phyloP scores from a whole-genome alignment of 2,113 vertebrate genomes.

The Lanius ludovicianus region DNA sequence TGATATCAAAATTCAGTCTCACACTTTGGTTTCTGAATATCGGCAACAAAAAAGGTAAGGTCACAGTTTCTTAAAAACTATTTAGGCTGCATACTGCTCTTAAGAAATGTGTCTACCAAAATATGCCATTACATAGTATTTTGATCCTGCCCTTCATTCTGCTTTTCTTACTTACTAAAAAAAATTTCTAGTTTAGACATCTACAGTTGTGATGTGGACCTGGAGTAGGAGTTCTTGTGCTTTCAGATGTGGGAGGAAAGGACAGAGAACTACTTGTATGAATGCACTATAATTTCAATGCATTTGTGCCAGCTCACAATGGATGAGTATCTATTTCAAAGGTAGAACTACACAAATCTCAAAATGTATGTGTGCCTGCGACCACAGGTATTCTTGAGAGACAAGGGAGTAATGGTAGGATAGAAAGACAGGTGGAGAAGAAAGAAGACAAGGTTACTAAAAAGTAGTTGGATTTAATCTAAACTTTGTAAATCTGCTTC shows the following conservation, averaged over 20 bases:
- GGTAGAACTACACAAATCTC: not conserved
- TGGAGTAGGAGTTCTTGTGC: not conserved
- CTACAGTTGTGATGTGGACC: not conserved
- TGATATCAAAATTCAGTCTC: slow-evolving; percentile 4
- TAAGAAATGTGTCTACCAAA: not conserved
- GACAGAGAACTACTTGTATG: not conserved
- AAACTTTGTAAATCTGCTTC: not conserved
- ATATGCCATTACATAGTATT: not conserved
- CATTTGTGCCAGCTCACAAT: not conserved
- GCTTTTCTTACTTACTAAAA: not conserved
- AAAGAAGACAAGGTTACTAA: not conserved
- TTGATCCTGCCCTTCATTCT: not conserved
- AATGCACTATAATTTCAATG: not conserved
- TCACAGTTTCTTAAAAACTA: not conserved
- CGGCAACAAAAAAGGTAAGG: slow-evolving; percentile 51
- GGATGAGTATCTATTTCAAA: not conserved
- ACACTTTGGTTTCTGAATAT: not conserved
- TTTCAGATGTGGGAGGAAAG: not conserved
- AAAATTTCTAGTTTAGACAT: not conserved
- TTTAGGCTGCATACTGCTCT: not conserved
- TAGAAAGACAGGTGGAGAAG: not conserved
- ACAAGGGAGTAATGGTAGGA: not conserved
- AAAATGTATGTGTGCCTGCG: not conserved
- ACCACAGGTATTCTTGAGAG: not conserved
- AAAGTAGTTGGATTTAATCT: not conserved